A percentile compares a stretch with the other conserved stretches of the same genome.
These are phyloP conservation scores for Ancistrus triradiatus DNA, from an alignment of 2,113 vertebrate genomes.

Conservation along the genomic window DNA sequence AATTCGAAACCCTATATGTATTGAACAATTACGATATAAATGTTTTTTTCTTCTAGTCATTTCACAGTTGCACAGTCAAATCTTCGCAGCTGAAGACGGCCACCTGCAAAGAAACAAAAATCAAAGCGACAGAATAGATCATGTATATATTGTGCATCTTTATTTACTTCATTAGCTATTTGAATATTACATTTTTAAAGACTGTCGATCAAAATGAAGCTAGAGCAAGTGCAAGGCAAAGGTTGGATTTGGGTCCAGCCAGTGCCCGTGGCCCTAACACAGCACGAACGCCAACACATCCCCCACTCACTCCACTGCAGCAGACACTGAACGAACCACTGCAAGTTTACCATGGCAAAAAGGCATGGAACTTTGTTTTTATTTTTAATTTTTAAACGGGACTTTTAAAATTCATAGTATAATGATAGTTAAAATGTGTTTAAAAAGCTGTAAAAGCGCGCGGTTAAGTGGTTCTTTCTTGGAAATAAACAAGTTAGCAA, in stretches of 20 bases:
- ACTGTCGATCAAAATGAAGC: conserved; percentile 1
- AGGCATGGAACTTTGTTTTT: not conserved
- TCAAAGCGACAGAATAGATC: not conserved
- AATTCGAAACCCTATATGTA: too few species aligned
- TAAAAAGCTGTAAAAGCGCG: too few species aligned
- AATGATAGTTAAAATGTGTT: too few species aligned
- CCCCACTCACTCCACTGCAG: not conserved
- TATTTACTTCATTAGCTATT: too few species aligned
- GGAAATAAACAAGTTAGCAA: too few species aligned
- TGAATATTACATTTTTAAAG: not conserved
- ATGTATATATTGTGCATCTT: too few species aligned
- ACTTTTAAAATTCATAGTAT: too few species aligned
- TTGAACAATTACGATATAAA: too few species aligned
- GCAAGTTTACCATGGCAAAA: not conserved
- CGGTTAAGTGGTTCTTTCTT: too few species aligned
- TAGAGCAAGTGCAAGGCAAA: conserved; percentile 42
- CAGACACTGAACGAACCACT: not conserved
- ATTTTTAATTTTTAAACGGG: not conserved
- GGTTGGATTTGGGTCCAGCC: conserved; percentile 27
- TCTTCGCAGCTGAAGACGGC: not conserved
- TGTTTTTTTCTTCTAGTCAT: not conserved
- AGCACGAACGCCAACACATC: conserved; percentile 3
- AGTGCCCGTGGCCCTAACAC: conserved; percentile 7
- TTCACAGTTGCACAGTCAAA: not conserved
- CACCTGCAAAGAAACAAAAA: not conserved